phyloP scores from a whole-genome alignment of 1,140 invertebrate species.

The Drosophila funebris region DNA sequence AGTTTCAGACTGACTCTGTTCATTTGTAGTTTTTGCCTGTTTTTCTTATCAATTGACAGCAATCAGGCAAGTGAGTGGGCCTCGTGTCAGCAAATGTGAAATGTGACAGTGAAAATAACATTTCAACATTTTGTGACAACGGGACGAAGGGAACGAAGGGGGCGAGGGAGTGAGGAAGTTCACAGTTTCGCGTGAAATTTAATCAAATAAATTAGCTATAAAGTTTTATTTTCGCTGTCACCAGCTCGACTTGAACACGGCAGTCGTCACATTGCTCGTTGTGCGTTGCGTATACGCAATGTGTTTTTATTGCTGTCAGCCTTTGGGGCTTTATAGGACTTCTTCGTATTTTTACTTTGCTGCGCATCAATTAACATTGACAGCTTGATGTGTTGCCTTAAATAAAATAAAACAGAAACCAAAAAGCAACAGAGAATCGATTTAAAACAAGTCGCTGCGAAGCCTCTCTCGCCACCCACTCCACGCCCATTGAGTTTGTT shows the following conservation, averaged over 20 bases:
- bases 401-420: constrained; percentile 42
- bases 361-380: constrained; percentile 76
- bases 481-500: not conserved
- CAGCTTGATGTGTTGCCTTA: constrained; percentile 51
- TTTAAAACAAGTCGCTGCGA: constrained; percentile 11
- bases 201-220: constrained; percentile 82
- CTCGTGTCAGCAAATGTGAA: constrained; percentile 69
- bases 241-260: constrained; percentile 28
- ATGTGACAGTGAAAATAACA: constrained; percentile 48
- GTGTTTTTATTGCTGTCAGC: constrained; percentile 40
- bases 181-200: constrained; percentile 64
- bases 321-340: constrained; percentile 47
- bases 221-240: constrained; percentile 74
- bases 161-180: constrained; percentile 4
- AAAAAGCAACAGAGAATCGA: constrained; percentile 24
- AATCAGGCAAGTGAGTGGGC: constrained; percentile 43
- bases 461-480: not conserved
- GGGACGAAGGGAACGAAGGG: not conserved
- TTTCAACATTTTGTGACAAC: constrained; percentile 39
- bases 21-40: constrained; percentile 38
- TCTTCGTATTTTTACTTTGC: constrained; percentile 45
- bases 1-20: constrained; percentile 20
- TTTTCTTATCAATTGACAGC: constrained; percentile 67
- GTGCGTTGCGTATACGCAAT: constrained; percentile 68
- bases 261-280: no score